Conservation (phyloP, 2,888 invertebrate species). For the Dusona sp. region DNA sequence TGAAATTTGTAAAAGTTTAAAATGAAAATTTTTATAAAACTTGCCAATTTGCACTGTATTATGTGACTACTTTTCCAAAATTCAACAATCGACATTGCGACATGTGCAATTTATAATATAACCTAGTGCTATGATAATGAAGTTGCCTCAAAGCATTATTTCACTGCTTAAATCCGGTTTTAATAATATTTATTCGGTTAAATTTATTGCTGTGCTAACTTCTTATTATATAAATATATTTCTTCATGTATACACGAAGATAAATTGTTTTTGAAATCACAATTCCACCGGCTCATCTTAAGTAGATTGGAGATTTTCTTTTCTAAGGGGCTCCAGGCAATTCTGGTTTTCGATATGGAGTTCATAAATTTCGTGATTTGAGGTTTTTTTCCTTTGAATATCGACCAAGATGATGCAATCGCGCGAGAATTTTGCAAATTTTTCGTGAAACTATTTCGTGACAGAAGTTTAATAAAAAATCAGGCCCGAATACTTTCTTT, state of each 20-base stretch:
- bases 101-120: neutral
- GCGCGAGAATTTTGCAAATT: neutral
- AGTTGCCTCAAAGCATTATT: neutral
- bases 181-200: conserved; percentile 9
- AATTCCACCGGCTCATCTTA: conserved; percentile 34
- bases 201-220: conserved; percentile 1
- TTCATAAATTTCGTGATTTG: neutral
- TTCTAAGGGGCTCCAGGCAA: neutral
- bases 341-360: neutral
- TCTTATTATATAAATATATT: conserved; percentile 35
- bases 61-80: neutral
- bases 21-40: neutral
- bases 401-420: neutral
- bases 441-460: neutral
- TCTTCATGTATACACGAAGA: neutral
- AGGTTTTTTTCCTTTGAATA: neutral
- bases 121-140: neutral
- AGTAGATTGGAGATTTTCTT: conserved; percentile 9
- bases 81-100: neutral
- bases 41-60: neutral
- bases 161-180: conserved; percentile 26
- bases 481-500: neutral
- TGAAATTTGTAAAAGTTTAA: neutral
- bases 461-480: neutral
- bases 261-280: conserved; percentile 23